Evolutionary conservation across 2,113 vertebrate species (phyloP), one percentile per base, ranked within the genome.

Genomic region (Pangasianodon hypophthalmus): DNA sequence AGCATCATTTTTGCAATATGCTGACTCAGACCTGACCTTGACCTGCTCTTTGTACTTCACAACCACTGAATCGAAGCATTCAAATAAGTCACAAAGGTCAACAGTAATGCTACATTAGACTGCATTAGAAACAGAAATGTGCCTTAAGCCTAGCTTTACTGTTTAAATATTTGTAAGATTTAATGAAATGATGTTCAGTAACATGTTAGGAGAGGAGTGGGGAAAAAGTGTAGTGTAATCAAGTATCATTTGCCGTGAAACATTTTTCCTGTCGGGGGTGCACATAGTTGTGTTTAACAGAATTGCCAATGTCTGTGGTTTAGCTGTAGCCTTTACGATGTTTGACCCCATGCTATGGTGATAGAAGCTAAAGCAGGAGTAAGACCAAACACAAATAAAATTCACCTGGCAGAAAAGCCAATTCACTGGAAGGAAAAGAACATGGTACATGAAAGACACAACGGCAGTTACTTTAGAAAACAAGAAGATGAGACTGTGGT

Each of bases 11-110:
- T 41, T 84, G 32, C 32, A 58, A 3, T 60, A 62, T 29, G 56
- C 82, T 62, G 82, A 84, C 32, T 84, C 37, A 26, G 32, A 60
- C 82, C 32, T 83, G 80, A 83, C 80, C 80, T 83, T 56, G 19
- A 83, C 32, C 56, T 82, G 80, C 52, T 83, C 52, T 32, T 58
- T 56, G n/a, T 18, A 50, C 46, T 10, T 80, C 77, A 50, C 11
- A 50, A 50, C 46, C 24, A 52, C 77, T 50, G 10, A 80, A 80
- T 7, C 52, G 46, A 80, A n/a, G 4, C 41, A 46, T 50, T 50
- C 3, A 46, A 48, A 11, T 37, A n/a, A 75, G 18, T 46, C 37
- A 46, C 3, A 77, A 75, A 75, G 71, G 71, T 41, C 37, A 21
- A 44, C 71, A 44, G 37, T 75, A 44, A 75, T 10, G 7, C 71